Evolutionary conservation across 2,888 invertebrate genomes (phyloP), one percentile per base, ranked within the genome.

Genomic region (Bursaphelenchus okinawaensis): DNA sequence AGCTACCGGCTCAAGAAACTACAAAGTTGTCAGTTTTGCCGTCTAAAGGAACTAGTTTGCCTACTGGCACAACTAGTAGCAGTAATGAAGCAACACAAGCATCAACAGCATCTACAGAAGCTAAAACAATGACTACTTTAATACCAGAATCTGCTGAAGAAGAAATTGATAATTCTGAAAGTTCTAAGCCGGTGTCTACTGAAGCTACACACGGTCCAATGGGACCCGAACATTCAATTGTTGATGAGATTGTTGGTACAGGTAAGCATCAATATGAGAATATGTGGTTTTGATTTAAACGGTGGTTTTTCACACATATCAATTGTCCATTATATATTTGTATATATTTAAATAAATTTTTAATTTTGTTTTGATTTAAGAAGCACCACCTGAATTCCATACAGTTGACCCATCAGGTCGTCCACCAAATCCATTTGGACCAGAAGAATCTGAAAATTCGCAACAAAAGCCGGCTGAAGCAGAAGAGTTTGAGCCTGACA

Each of bases 321-420:
- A n/a, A n/a, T 16, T 40, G 12, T 40, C n/a, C n/a, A 16, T 40
- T 40, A 16, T 1, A 1, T 40, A 16, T 22, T 52, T 1, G 52
- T 3, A 6, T 57, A 16, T 28, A 16, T 57, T 57, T 26, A 26
- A 26, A 31, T 29, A 12, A 29, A 29, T 40, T 40, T 40, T 31
- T 57, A 26, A 57, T 29, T 57, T 56, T 26, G 12, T 57, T 40
- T 4, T 40, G 2, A 2, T 59, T 59, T 1, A 19, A 59, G 60
- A 59, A 7, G 9, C 50, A 2, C 60, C 19, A 54, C 60, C 60
- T 1, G 60, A 59, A 59, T 59, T 59, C 60, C 60, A 59, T 7
- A 59, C 60, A 1, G 24, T 56, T 12, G 22, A 23, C 19, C 56
- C 56, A 24, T 27, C 56, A 12, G 40, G 40, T 16, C 40, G 40